Evolutionary conservation across 2,797 vertebrate species (phyloP).

Genomic region (Melanotaenia trifasciata): DNA sequence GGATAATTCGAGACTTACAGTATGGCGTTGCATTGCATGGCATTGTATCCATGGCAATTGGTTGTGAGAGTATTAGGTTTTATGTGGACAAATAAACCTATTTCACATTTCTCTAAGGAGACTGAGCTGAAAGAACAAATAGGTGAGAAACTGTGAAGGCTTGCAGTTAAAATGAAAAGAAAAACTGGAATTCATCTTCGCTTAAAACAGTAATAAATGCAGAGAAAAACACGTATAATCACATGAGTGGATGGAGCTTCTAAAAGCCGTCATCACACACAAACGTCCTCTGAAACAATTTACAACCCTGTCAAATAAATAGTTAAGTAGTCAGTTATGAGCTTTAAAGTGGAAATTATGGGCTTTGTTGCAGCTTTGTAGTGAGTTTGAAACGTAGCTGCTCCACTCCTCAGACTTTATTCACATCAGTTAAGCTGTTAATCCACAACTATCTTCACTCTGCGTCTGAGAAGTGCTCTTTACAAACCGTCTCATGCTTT

Average conservation of each 20-base stretch:
- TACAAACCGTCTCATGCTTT: not conserved
- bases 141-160: too few relatives aligned
- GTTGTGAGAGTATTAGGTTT: too few relatives aligned
- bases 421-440: not conserved
- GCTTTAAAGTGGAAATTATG: not conserved
- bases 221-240: too few relatives aligned
- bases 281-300: not conserved
- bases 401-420: not conserved
- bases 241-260: not conserved
- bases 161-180: too few relatives aligned
- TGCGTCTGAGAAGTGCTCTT: not conserved
- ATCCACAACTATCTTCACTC: not conserved
- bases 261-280: not conserved
- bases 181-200: too few relatives aligned
- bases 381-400: not conserved
- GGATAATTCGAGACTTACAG: too few relatives aligned
- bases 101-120: too few relatives aligned
- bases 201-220: not conserved
- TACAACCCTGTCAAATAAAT: not conserved
- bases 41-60: too few relatives aligned
- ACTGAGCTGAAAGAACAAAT: too few relatives aligned
- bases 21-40: too few relatives aligned
- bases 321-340: not conserved
- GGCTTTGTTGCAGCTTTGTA: too few relatives aligned
- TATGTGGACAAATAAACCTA: too few relatives aligned